Conservation (phyloP, 2,888 invertebrate genomes). For the Apotomis capreana region DNA sequence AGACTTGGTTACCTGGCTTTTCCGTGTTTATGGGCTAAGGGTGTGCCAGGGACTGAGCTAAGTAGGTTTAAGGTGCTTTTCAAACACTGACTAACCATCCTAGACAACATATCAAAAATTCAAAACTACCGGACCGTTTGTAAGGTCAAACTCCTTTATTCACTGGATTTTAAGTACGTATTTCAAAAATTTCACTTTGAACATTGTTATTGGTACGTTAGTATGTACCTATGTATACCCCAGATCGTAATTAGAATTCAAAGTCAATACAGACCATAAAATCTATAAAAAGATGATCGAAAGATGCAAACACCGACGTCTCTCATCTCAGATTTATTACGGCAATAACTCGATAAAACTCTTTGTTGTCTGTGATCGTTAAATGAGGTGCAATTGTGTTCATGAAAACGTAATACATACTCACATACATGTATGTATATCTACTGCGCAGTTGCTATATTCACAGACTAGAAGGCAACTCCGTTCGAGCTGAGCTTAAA, state of each 20-base stretch:
- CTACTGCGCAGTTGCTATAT: background rate
- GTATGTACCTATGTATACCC: no score
- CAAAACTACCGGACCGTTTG: no score
- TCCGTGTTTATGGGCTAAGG: slow-evolving; percentile 1
- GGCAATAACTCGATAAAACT: slow-evolving; percentile 30
- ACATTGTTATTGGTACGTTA: no score
- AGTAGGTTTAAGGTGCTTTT: no score
- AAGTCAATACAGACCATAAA: background rate
- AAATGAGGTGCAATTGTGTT: slow-evolving; percentile 28
- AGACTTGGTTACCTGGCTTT: slow-evolving; percentile 7
- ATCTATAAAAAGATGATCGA: slow-evolving; percentile 1
- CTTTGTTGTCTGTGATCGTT: slow-evolving; percentile 32
- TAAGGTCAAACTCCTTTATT: no score
- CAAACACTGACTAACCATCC: no score
- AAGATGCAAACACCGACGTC: background rate
- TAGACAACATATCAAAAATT: no score
- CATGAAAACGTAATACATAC: slow-evolving; percentile 6
- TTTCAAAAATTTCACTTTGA: no score
- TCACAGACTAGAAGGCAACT: background rate
- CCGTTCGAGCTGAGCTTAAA: no score
- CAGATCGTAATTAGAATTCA: background rate
- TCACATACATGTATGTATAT: background rate
- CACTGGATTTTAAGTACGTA: no score
- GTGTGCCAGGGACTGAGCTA: no score
- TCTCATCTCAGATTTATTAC: slow-evolving; percentile 7